Percentiles rank a stretch among this genome's conserved stretches.
Conservation (phyloP, 2,113 vertebrate genomes). For the Varanus salvator region DNA sequence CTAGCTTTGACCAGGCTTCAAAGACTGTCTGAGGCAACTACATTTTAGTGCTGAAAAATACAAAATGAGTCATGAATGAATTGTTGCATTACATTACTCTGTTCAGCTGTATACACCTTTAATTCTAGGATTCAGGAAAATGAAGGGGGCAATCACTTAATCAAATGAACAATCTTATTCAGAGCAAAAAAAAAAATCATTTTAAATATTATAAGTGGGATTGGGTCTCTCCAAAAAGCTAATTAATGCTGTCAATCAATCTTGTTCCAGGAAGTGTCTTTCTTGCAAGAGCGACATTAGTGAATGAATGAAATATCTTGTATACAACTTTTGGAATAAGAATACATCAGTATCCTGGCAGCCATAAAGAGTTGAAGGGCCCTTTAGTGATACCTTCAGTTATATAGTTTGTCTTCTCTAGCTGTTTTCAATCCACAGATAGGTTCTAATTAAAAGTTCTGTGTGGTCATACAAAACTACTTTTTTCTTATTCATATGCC, state of each 20-base stretch:
- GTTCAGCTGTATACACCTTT: not conserved
- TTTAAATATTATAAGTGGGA: not conserved
- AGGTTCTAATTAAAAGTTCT: not conserved
- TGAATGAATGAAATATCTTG: not conserved
- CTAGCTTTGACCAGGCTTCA: constrained; percentile 19
- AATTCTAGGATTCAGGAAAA: constrained; percentile 16
- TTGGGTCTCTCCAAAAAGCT: constrained; percentile 9
- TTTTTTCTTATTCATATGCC: not conserved
- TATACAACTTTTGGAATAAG: not conserved
- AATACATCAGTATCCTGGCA: not conserved
- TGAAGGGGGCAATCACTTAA: not conserved
- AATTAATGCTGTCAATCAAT: constrained; percentile 17
- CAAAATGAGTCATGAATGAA: constrained; percentile 31
- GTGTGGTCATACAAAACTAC: not conserved
- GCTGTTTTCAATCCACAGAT: not conserved
- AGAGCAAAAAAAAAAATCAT: constrained; percentile 5
- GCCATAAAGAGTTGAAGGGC: not conserved
- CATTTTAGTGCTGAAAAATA: constrained; percentile 21
- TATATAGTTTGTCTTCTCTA: not conserved
- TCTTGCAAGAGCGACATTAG: not conserved
- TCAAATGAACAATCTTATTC: constrained; percentile 1
- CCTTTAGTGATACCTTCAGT: not conserved
- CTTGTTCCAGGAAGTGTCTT: not conserved
- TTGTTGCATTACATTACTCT: not conserved
- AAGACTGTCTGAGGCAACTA: constrained; percentile 25